phyloP scores from a whole-genome alignment of 2,797 vertebrate genomes.

The Threskiornis aethiopicus region DNA sequence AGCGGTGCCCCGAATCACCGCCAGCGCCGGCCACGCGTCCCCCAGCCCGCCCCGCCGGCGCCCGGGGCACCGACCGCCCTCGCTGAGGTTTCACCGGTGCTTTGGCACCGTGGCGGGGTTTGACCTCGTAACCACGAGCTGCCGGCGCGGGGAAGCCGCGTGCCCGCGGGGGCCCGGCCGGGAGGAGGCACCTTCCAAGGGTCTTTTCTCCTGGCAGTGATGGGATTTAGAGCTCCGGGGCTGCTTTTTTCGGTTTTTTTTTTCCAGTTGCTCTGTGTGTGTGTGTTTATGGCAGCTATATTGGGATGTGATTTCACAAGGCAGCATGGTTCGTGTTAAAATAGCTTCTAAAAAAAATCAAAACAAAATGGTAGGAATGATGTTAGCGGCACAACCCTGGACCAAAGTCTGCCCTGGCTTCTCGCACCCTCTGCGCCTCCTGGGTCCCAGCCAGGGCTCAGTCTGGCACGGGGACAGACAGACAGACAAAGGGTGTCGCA shows the following conservation, averaged over 20 bases:
- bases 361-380: neutral
- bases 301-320: neutral
- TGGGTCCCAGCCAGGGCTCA: neutral
- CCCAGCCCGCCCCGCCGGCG: fast-evolving
- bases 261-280: too few species aligned
- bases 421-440: neutral
- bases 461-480: neutral
- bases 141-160: fast-evolving
- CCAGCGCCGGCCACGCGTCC: fast-evolving
- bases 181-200: neutral
- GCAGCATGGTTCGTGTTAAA: neutral
- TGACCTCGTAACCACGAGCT: neutral
- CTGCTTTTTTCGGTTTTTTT: neutral
- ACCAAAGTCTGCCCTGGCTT: neutral
- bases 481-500: neutral
- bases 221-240: neutral
- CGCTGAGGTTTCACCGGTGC: fast-evolving
- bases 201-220: neutral
- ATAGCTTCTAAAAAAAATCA: neutral
- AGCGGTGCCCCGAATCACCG: fast-evolving
- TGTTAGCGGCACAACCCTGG: neutral
- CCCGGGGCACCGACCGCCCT: fast-evolving
- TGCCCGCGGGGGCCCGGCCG: fast-evolving
- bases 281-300: neutral
- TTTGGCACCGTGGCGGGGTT: neutral